Conservation (phyloP, 2,797 vertebrate species). For the Silurus lanzhouensis region DNA sequence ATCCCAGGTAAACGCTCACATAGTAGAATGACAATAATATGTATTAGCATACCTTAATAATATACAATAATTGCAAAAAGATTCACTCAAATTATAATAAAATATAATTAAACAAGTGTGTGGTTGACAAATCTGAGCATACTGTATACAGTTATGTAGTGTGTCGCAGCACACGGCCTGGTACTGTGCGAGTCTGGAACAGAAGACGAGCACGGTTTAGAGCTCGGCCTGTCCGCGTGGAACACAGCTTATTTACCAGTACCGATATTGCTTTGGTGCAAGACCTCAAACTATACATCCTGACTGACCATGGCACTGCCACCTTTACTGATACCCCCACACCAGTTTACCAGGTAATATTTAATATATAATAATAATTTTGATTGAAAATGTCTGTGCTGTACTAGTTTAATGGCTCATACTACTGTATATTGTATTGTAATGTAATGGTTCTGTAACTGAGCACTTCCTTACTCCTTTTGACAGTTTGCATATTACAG, state of each 20-base stretch:
- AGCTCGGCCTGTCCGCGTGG: conserved; percentile 64
- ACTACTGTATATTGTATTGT: background rate
- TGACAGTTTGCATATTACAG: background rate
- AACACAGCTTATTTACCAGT: conserved; percentile 66
- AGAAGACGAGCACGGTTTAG: conserved; percentile 60
- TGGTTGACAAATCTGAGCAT: background rate
- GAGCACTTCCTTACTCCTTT: background rate
- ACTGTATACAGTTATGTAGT: conserved; percentile 60
- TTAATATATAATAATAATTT: background rate
- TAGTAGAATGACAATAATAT: conserved; percentile 3
- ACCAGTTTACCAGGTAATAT: conserved; percentile 67
- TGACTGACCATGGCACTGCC: conserved; percentile 63
- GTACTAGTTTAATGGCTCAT: background rate
- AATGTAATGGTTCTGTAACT: background rate
- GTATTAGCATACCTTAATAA: background rate
- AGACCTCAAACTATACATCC: conserved; percentile 67
- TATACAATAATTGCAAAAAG: background rate
- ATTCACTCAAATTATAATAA: background rate
- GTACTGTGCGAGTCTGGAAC: conserved; percentile 67
- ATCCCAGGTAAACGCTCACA: conserved; percentile 57
- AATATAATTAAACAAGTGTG: background rate
- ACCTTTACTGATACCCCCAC: conserved; percentile 55
- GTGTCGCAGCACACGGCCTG: conserved; percentile 61
- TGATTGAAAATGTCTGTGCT: background rate
- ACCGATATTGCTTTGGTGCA: conserved; percentile 63